Evolutionary conservation across 2,797 vertebrate species (phyloP).

Genomic region (Coluber constrictor): DNA sequence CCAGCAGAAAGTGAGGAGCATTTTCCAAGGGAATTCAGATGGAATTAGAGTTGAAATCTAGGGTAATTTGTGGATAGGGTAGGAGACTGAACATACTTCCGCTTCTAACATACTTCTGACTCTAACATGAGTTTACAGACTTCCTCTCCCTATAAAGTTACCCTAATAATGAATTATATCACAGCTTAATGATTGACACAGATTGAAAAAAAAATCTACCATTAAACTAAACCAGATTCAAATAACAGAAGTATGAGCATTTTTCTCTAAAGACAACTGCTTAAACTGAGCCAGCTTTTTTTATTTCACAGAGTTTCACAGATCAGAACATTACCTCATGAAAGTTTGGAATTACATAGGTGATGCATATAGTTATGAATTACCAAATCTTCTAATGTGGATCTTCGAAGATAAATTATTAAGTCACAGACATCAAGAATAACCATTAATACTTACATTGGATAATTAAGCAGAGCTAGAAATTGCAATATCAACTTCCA

Average conservation of each 20-base stretch:
- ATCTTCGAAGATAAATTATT: constrained; percentile 1
- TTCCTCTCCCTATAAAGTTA: background rate
- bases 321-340: background rate
- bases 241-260: background rate
- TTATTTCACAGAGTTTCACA: background rate
- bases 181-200: background rate
- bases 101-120: background rate
- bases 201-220: background rate
- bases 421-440: background rate
- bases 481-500: background rate
- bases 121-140: background rate
- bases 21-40: constrained; percentile 2
- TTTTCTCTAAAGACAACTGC: background rate
- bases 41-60: background rate
- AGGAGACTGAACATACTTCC: background rate
- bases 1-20: constrained; percentile 9
- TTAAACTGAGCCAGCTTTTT: background rate
- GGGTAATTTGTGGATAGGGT: background rate
- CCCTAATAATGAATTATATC: background rate
- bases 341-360: background rate
- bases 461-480: background rate
- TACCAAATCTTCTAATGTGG: background rate
- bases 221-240: constrained; percentile 2
- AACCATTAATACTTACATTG: background rate
- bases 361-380: background rate